Conservation (phyloP, 2,113 vertebrate species). For the Poeciliopsis turrubarensis region DNA sequence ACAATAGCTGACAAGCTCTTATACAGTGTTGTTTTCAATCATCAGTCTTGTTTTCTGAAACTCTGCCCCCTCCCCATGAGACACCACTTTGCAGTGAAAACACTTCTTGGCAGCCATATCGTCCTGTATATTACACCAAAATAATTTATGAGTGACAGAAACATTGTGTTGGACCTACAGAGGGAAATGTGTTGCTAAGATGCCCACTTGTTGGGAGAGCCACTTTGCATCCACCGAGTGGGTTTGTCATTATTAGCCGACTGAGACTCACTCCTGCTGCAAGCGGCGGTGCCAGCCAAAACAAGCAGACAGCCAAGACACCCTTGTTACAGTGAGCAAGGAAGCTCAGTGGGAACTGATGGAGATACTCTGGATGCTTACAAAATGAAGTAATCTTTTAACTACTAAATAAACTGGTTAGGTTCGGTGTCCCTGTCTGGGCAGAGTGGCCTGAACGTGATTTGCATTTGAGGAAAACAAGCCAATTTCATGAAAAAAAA, state of each 20-base stretch:
- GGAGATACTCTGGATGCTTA: slow-evolving; percentile 1
- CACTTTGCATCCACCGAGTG: slow-evolving; percentile 15
- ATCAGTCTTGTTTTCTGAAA: slow-evolving; percentile 26
- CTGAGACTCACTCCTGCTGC: slow-evolving; percentile 30
- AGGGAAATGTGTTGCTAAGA: slow-evolving; percentile 34
- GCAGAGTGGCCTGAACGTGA: not conserved
- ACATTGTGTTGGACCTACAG: slow-evolving; percentile 23
- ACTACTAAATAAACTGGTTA: not conserved
- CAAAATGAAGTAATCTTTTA: slow-evolving; percentile 4
- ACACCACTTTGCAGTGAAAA: slow-evolving; percentile 28
- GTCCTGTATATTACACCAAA: slow-evolving; percentile 10
- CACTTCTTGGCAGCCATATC: slow-evolving; percentile 24
- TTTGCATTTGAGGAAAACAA: not conserved
- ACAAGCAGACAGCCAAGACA: slow-evolving; percentile 40
- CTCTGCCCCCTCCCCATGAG: slow-evolving; percentile 4
- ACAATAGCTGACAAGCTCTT: slow-evolving; percentile 35
- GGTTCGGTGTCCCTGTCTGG: not conserved
- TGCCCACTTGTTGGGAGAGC: slow-evolving; percentile 41
- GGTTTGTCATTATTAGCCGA: slow-evolving; percentile 56
- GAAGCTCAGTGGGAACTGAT: not conserved
- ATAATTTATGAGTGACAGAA: slow-evolving; percentile 48
- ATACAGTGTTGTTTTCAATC: slow-evolving; percentile 13
- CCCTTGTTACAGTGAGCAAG: slow-evolving; percentile 19
- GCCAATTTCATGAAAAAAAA: too few relatives aligned
- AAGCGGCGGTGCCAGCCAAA: slow-evolving; percentile 19